Evolutionary conservation across 1,140 invertebrate species (phyloP), one percentile per base, ranked within the genome.

Genomic region (Saccostrea cuccullata): DNA sequence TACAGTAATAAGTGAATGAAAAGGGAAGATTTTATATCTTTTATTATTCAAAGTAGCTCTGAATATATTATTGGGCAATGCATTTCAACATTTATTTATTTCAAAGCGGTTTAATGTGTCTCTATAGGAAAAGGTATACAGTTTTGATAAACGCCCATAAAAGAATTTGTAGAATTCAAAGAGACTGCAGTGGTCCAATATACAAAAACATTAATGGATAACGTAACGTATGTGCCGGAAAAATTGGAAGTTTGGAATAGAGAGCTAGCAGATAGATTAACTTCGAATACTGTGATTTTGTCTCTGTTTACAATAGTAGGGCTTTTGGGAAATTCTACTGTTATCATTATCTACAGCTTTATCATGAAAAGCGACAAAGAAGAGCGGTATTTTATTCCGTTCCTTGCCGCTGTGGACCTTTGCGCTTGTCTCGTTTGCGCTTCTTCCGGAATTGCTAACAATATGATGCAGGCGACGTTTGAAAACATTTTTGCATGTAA

Each of bases 301-400:
- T 87, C 47, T 26, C 6, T 88, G 5, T 88, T 86, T 82, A 73
- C 55, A 30, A 36, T 87, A 12, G 36, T 90, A 3, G 87, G 89
- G 12, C 55, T 90, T 17, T 4, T 84, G 23, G 89, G 89, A 55
- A 90, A 90, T 60, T 36, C n/a, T n/a, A 20, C 73, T 2, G 89
- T 90, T 1, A 84, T 90, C 26, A 13, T 77, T 4, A 84, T 87
- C 11, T 90, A 85, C 36, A n/a, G n/a, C 2, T 55, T 47, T 26
- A 86, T 77, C 0, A n/a, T 55, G 5, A n/a, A 26, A 83, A 55
- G 77, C 55, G 86, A 84, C 77, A 87, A 47, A 85, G 67, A 58
- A 82, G 82, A 87, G 0, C 73, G 84, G 26, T 86, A 90, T 55
- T 88, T 88, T 55, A 88, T 77, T 17, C 58, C 73, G 0, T 90